Base-by-base conservation (phyloP, 2,113 vertebrate genomes). In the Thunnus thynnus region DNA sequence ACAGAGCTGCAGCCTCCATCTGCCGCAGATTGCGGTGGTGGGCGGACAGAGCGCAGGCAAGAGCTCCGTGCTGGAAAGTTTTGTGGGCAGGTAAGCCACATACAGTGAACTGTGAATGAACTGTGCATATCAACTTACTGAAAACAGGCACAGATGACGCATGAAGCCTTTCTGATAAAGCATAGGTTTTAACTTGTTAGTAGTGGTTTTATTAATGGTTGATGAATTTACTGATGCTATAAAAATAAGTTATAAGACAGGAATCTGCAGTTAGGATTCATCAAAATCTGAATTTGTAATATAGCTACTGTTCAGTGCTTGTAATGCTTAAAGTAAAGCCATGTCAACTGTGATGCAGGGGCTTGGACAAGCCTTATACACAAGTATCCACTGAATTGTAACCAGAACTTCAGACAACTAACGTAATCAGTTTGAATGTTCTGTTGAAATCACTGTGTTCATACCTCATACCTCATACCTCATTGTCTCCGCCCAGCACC, bases 51-150 rank as follows among this genome's bases (percentile, higher is more conserved):
- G 97, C 75, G 95, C 96, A 1, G 97, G 97, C 1, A 97, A 97
- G 87, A 97, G 96, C 93, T 97, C 97, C 1, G 97, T 97, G 65
- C 93, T 97, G 72, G 97, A 97, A 85, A 98, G 96, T 93, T 97
- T 96, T 75, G 96, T 97, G 14, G 96, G 96, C 91, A 96, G 96
- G 96, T 97, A 91, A 87, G 65, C 0, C 27, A 0, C 22, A 65
- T 71, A 65, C 27, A 17, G 1, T 71, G 52, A 69, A 2, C 60
- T 65, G 18, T 55, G 36, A n/a, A 3, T 61, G 54, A 61, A 44
- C 46, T 57, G 60, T 13, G 3, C 11, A 6, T 1, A 14, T 66
- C 52, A 32, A 13, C 0, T 3, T 17, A 22, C 27, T 30, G 27
- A 30, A 30, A 30, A 30, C 27, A 30, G 27, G 27, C 7, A 41